These are phyloP conservation scores for Andinoacara biseriatus DNA, from an alignment of 2,113 vertebrate genomes.

Conservation along the genomic window DNA sequence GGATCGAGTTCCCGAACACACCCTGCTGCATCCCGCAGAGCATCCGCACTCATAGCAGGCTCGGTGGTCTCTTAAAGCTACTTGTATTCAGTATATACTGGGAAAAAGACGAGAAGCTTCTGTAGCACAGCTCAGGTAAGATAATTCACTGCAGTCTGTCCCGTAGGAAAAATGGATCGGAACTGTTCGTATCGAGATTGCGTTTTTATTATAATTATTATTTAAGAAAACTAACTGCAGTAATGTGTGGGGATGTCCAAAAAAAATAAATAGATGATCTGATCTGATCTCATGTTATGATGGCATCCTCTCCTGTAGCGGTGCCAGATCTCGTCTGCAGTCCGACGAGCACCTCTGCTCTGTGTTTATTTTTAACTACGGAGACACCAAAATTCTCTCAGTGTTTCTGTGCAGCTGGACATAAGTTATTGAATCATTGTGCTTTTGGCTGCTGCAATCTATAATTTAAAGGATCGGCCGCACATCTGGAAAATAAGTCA, in stretches of 20 bases:
- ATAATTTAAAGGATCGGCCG: neutral
- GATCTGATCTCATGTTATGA: neutral
- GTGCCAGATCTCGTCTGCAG: neutral
- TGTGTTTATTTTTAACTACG: neutral
- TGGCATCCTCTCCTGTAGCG: neutral
- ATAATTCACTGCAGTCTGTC: neutral
- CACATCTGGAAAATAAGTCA: neutral
- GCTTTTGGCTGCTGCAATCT: neutral
- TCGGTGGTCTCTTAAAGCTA: fast-evolving
- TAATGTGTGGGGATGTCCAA: neutral
- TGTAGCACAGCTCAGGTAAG: neutral
- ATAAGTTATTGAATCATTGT: fast-evolving
- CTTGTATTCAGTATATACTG: neutral
- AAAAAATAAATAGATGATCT: fast-evolving
- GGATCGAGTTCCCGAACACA: slow-evolving; percentile 16
- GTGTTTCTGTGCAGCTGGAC: neutral
- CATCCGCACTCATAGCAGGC: neutral
- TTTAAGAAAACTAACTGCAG: neutral
- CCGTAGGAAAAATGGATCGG: no score
- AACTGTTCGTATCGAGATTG: neutral
- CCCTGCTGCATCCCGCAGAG: slow-evolving; percentile 35
- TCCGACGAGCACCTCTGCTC: neutral
- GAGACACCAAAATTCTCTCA: neutral
- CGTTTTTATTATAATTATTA: neutral
- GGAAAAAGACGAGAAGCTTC: neutral